Evolutionary conservation across 2,888 invertebrate species (phyloP).

Genomic region (Itoplectis maculator): DNA sequence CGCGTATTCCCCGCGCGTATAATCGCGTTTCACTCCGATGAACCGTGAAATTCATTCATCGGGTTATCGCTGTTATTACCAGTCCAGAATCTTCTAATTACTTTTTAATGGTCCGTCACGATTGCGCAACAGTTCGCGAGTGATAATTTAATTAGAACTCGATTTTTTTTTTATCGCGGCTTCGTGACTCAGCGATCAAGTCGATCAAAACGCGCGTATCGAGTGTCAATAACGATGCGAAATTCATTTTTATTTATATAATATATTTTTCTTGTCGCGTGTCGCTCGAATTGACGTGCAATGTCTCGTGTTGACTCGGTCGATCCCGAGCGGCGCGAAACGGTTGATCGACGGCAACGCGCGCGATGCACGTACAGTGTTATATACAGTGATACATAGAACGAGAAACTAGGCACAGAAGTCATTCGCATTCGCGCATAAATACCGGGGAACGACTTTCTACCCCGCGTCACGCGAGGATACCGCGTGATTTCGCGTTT

Average conservation of each 20-base stretch:
- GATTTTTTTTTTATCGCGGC: too few relatives aligned
- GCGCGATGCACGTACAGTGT: too few relatives aligned
- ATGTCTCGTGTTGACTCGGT: neutral
- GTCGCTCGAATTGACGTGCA: too few relatives aligned
- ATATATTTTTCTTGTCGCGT: neutral
- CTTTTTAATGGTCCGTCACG: neutral
- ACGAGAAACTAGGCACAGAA: constrained; percentile 51
- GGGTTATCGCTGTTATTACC: neutral
- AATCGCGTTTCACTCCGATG: neutral
- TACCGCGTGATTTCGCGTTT: constrained; percentile 60
- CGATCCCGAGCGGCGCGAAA: neutral
- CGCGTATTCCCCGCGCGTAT: constrained; percentile 4
- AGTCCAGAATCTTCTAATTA: neutral
- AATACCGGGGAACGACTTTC: constrained; percentile 61
- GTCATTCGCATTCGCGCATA: constrained; percentile 54
- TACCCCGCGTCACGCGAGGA: constrained; percentile 62
- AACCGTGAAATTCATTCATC: constrained; percentile 26
- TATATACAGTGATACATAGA: neutral
- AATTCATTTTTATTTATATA: neutral
- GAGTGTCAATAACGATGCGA: neutral
- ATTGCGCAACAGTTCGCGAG: neutral
- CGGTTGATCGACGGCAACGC: constrained; percentile 37
- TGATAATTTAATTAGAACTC: too few relatives aligned
- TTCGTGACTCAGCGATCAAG: too few relatives aligned
- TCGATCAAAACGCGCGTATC: neutral